Percentiles rank a stretch among this genome's conserved stretches.
phyloP scores from a whole-genome alignment of 2,113 vertebrate species.

The Ochotona curzoniae region DNA sequence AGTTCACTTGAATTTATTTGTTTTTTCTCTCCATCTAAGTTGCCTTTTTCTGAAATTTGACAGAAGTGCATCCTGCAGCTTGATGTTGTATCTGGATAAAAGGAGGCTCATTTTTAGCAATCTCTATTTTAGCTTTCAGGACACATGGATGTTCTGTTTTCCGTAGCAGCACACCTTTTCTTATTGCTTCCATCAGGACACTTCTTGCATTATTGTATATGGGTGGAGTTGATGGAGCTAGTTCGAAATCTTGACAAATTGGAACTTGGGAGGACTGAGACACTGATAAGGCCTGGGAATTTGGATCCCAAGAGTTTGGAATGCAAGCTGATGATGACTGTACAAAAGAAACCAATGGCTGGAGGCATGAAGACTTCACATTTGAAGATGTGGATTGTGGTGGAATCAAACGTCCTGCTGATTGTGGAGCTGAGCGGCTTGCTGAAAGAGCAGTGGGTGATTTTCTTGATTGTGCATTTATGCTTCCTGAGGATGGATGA shows the following conservation, averaged over 20 bases:
- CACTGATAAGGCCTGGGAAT: neutral
- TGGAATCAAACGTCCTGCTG: neutral
- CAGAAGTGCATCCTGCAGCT: neutral
- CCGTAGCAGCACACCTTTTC: neutral
- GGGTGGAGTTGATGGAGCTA: neutral
- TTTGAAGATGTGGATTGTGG: neutral
- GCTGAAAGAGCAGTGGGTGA: neutral
- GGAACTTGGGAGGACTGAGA: neutral
- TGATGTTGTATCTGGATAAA: neutral
- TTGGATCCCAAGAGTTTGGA: neutral
- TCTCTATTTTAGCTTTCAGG: constrained; percentile 2
- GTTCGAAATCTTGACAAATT: neutral
- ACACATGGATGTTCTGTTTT: neutral
- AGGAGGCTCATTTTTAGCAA: neutral
- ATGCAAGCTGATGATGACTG: neutral
- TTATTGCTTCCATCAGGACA: neutral
- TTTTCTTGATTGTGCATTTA: neutral
- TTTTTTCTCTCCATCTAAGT: neutral
- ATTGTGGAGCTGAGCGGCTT: neutral
- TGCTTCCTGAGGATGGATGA: neutral
- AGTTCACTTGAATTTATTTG: constrained; percentile 36
- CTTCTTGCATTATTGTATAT: neutral
- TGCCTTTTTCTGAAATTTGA: neutral
- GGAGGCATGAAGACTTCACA: neutral
- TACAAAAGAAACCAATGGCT: neutral